Conservation (phyloP, 37 sponge, comb jelly and placozoan species). For the Spongilla lacustris region DNA sequence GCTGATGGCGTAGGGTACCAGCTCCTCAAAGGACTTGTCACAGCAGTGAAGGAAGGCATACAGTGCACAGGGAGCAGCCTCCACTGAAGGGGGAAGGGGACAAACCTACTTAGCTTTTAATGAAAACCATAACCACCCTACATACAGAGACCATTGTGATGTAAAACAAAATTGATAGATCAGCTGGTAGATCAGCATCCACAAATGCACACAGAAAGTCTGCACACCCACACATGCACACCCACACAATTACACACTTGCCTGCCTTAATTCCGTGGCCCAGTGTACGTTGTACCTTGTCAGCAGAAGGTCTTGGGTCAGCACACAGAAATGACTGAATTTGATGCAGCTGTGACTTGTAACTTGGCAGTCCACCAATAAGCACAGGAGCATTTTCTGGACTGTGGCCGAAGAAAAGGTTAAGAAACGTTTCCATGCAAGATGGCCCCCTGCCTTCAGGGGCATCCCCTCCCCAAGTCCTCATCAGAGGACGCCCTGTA, state of each 20-base stretch:
- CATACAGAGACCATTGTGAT: too few relatives aligned
- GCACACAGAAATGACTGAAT: constrained; percentile 34
- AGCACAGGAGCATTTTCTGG: too few relatives aligned
- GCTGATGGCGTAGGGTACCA: constrained; percentile 75
- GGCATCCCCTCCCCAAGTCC: neutral
- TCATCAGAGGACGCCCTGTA: neutral
- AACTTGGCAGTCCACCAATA: constrained; percentile 30
- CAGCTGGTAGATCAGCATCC: too few relatives aligned
- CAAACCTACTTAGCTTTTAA: too few relatives aligned
- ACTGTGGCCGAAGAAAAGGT: neutral
- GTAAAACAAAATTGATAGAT: too few relatives aligned
- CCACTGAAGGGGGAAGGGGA: constrained; percentile 32
- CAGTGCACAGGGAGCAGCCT: constrained; percentile 78
- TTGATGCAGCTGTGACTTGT: constrained; percentile 29
- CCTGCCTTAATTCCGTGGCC: constrained; percentile 73
- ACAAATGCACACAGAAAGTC: neutral
- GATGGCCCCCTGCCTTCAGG: neutral
- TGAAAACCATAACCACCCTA: neutral
- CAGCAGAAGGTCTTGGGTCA: constrained; percentile 39
- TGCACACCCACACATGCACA: neutral
- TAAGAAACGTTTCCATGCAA: neutral
- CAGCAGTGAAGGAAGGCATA: constrained; percentile 70
- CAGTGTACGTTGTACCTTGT: constrained; percentile 41
- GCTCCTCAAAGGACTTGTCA: constrained; percentile 41
- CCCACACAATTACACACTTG: neutral